Percentiles rank a stretch among this genome's conserved stretches.
phyloP scores from a whole-genome alignment of 2,797 vertebrate genomes.

The Vespertilio murinus region DNA sequence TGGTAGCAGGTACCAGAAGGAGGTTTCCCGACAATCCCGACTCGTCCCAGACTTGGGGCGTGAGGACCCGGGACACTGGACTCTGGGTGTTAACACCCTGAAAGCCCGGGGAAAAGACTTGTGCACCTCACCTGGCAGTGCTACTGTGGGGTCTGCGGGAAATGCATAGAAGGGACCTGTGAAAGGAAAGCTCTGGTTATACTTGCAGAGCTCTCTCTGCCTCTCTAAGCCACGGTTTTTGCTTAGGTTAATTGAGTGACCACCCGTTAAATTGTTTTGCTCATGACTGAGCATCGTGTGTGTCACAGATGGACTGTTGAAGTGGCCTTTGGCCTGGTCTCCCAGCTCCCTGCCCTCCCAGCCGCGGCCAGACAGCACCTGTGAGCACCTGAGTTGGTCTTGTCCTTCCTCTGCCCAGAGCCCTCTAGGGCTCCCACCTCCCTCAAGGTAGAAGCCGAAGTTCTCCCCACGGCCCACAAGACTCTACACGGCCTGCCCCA shows the following conservation, averaged over 20 bases:
- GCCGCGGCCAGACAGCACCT: background rate
- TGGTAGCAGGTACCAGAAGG: background rate
- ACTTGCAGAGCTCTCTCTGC: background rate
- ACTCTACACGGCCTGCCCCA: rapidly evolving
- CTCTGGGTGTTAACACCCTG: background rate
- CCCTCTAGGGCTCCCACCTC: background rate
- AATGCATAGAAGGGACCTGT: too few relatives aligned
- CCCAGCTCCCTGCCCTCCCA: background rate
- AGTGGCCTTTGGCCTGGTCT: background rate
- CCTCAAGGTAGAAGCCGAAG: background rate
- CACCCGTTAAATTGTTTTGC: background rate
- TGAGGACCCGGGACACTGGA: rapidly evolving
- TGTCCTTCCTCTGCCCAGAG: background rate
- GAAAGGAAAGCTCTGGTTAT: background rate
- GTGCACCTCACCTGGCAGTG: background rate
- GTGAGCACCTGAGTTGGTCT: background rate
- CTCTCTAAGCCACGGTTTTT: background rate
- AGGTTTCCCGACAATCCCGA: background rate
- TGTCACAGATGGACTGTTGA: background rate
- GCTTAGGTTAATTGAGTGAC: background rate
- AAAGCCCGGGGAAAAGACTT: background rate
- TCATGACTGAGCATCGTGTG: background rate
- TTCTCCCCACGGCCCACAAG: background rate
- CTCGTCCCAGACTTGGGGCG: background rate
- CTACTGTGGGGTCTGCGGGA: background rate